These are phyloP conservation scores for Caenorhabditis auriculariae DNA, from an alignment of 2,888 invertebrate species.

Conservation along the genomic window DNA sequence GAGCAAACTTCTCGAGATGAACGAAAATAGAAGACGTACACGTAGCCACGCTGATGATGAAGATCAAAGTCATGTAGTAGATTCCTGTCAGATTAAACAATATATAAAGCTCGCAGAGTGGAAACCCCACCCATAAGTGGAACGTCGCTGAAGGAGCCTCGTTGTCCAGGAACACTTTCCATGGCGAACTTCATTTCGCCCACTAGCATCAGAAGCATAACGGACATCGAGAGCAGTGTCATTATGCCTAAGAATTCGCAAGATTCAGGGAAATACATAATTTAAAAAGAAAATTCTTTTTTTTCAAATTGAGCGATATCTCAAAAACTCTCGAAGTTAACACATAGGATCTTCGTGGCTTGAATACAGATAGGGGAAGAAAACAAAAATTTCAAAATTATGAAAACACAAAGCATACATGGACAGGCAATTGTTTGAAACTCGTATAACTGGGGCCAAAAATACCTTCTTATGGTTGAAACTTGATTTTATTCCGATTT, in stretches of 20 bases:
- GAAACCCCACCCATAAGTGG: slow-evolving; percentile 66
- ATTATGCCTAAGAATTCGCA: slow-evolving; percentile 64
- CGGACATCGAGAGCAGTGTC: slow-evolving; percentile 67
- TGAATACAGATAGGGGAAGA: too few relatives aligned
- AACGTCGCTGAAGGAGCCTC: slow-evolving; percentile 66
- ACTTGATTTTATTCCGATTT: too few relatives aligned
- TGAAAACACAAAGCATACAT: too few relatives aligned
- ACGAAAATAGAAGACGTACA: slow-evolving; percentile 60
- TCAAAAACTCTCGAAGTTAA: too few relatives aligned
- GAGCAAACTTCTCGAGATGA: slow-evolving; percentile 57
- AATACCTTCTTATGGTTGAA: too few relatives aligned
- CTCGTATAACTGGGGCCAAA: too few relatives aligned
- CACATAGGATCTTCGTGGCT: too few relatives aligned
- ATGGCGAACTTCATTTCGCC: slow-evolving; percentile 67
- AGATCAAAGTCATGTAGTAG: slow-evolving; percentile 61
- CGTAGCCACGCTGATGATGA: slow-evolving; percentile 56
- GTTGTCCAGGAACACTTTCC: slow-evolving; percentile 59
- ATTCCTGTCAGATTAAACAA: slow-evolving; percentile 51
- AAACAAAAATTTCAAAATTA: too few relatives aligned
- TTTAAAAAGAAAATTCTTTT: too few relatives aligned
- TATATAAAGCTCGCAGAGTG: neutral
- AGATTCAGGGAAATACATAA: too few relatives aligned
- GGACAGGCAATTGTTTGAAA: too few relatives aligned
- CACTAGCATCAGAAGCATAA: slow-evolving; percentile 67
- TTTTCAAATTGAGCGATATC: too few relatives aligned